Base-by-base conservation (phyloP, 2,113 vertebrate species). In the Nestor notabilis region DNA sequence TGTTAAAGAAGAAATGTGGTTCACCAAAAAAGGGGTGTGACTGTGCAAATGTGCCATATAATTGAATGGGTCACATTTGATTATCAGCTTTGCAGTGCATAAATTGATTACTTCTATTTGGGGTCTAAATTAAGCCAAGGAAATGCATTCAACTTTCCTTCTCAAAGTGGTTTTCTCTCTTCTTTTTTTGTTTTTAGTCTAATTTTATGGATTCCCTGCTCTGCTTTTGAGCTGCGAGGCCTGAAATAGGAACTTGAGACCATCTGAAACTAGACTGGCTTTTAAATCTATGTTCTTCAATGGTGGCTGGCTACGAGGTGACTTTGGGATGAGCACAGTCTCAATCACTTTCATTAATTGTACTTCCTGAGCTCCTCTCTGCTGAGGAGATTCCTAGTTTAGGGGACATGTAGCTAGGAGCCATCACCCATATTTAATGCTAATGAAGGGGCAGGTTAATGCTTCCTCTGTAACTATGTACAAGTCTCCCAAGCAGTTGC, bases 121-220 rank as follows among this genome's bases (percentile, higher is more conserved):
- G 43, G 7, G 17, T 47, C 46, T 80, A 39, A 91, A 79, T 83
- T 53, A 74, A 91, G 46, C 8, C 35, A 37, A 82, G 47, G 46
- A 93, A 71, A 77, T 47, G 15, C 13, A 77, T 69, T 24, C 14
- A 65, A 17, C 25, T 25, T 83, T 56, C 64, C 50, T 18, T 13
- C 9, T 35, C n/a, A 17, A 12, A 17, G 28, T 50, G 2, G 5
- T 43, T 46, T 47, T 47, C 1, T 4, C 65, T 18, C 1, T 17
- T 35, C 23, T 6, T 14, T 19, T 27, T 15, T 19, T 37, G 33
- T 13, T 21, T 13, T 23, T 28, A 46, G 25, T 50, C 9, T n/a
- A 24, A 10, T 78, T 27, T 78, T 47, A 24, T 74, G 4, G 41
- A 50, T 87, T 68, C 28, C 16, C 19, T 50, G 11, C 16, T 71